Base-by-base conservation (phyloP, 2,888 invertebrate species). In the Phaedon cochleariae region DNA sequence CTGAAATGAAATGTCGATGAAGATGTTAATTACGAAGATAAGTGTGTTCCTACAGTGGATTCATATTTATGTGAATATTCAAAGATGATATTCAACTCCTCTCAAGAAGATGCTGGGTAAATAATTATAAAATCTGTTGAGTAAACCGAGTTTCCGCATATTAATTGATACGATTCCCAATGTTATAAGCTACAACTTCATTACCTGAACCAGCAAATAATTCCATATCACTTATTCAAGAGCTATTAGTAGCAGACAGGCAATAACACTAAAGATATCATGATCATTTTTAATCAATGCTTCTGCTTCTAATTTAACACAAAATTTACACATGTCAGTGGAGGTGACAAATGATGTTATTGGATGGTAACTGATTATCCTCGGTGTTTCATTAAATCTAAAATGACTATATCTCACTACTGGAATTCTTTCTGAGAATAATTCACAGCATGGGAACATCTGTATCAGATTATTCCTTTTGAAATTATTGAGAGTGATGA, bases 121-220 rank as follows among this genome's bases (percentile, higher is more conserved):
- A n/a, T n/a, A 2, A 34, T 34, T 12, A 34, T 34, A 12, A 12
- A 34, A 34, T 34, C 9, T 12, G 12, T 34, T 34, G 2, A 9
- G 34, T 34, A 10, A 12, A 4, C 2, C 15, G 15, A 41, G n/a
- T 15, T 41, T 41, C 3, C 12, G 41, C 41, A 59, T 37, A 20
- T 34, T 59, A 59, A 59, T 52, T 59, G 59, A 52, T 41, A 49
- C 37, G n/a, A 41, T 60, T 59, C 31, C 34, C 34, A 59, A n/a
- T 60, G 21, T 41, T n/a, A 41, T 15, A 15, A 10, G 15, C 41
- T 60, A n/a, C 52, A 20, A 15, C 52, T 26, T 52, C 51, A 60
- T 60, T 52, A 60, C 1, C 51, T 37, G 17, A 18, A 22, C 49
- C 41, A 34, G 52, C 31, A 45, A 52, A 60, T 52, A 41, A 26